Conservation (phyloP, 2,113 vertebrate species). For the Morphnarchus princeps region DNA sequence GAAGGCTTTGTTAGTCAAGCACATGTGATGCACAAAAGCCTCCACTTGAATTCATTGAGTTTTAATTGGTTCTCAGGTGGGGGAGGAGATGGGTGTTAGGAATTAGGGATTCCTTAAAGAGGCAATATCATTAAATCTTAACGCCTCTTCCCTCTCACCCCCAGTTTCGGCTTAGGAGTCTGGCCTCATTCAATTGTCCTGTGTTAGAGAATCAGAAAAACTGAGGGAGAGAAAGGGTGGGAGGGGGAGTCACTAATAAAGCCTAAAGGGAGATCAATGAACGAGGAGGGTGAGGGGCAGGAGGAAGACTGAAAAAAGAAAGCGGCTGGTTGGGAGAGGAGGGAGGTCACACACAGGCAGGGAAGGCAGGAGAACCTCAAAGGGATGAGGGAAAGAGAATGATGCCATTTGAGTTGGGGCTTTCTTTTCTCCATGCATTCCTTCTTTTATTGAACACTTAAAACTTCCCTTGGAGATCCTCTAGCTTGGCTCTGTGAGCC, state of each 20-base stretch:
- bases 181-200: slow-evolving; percentile 51
- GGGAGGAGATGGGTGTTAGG: slow-evolving; percentile 77
- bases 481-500: not conserved
- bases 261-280: slow-evolving; percentile 12
- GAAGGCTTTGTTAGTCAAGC: slow-evolving; percentile 80
- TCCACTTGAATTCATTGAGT: slow-evolving; percentile 82
- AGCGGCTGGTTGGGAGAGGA: not conserved
- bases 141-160: slow-evolving; percentile 37
- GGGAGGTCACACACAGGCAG: not conserved
- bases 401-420: not conserved
- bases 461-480: slow-evolving; percentile 40
- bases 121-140: slow-evolving; percentile 68
- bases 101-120: slow-evolving; percentile 79
- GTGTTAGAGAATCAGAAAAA: slow-evolving; percentile 53
- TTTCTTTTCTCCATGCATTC: slow-evolving; percentile 40
- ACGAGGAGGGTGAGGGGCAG: slow-evolving; percentile 54
- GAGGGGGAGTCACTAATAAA: slow-evolving; percentile 29
- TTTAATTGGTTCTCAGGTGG: slow-evolving; percentile 86
- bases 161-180: slow-evolving; percentile 34
- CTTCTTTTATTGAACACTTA: slow-evolving; percentile 47
- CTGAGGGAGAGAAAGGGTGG: slow-evolving; percentile 38
- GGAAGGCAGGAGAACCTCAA: not conserved
- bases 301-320: slow-evolving; percentile 4
- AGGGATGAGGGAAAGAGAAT: not conserved
- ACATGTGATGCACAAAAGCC: slow-evolving; percentile 82